A percentile compares a stretch with the other conserved stretches of the same genome.
Evolutionary conservation across 2,797 vertebrate genomes (phyloP).

Genomic region (Phylloscopus collybita): DNA sequence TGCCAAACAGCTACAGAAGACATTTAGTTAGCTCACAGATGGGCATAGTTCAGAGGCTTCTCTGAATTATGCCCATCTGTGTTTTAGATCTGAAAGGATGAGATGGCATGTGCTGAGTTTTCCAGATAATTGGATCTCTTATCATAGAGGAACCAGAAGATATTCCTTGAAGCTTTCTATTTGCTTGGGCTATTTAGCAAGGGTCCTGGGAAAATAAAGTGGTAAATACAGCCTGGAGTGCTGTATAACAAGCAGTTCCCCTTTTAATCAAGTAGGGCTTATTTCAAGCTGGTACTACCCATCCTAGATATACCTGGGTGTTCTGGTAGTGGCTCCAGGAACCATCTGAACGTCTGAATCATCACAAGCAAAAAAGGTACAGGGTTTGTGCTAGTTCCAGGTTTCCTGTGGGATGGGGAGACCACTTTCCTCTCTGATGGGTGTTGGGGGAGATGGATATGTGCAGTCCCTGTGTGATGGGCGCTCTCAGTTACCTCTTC

Average conservation of each 20-base stretch:
- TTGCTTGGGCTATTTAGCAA: not conserved
- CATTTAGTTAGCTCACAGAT: not conserved
- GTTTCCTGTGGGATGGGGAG: not conserved
- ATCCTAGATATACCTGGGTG: not conserved
- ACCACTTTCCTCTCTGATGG: not conserved
- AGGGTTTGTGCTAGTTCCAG: not conserved
- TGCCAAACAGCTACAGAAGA: not conserved
- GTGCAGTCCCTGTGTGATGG: not conserved
- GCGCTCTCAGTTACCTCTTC: not conserved
- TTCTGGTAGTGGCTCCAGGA: not conserved
- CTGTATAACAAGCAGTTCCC: not conserved
- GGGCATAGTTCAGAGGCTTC: not conserved
- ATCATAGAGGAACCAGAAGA: not conserved
- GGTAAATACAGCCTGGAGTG: not conserved
- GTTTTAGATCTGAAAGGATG: not conserved
- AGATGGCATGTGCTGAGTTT: not conserved
- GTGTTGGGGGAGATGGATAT: accelerated
- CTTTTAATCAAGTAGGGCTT: not conserved
- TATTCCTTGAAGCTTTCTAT: not conserved
- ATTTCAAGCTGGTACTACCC: not conserved
- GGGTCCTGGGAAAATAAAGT: not conserved
- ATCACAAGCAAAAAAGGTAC: not conserved
- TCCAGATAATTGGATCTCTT: not conserved
- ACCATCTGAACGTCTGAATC: not conserved
- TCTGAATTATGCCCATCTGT: not conserved